These are phyloP conservation scores for Heliconius eleuchia DNA, from an alignment of 1,140 invertebrate species.

Conservation along the genomic window DNA sequence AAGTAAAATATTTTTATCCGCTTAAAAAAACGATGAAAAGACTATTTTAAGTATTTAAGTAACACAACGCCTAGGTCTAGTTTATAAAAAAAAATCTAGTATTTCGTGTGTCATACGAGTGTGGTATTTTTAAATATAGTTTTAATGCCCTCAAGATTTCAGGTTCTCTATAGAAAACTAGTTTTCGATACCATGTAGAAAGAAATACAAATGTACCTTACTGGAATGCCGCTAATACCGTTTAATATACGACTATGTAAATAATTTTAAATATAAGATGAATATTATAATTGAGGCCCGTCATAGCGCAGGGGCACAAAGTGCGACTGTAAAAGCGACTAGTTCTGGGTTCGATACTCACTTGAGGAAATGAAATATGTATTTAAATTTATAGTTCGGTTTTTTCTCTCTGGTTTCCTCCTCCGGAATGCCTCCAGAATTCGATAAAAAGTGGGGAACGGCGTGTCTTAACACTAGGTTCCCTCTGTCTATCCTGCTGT, in stretches of 20 bases:
- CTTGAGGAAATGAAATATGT: too few species aligned
- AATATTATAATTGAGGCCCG: neutral
- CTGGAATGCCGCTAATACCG: neutral
- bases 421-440: too few species aligned
- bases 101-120: neutral
- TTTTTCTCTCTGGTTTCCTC: too few species aligned
- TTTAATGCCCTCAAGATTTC: conserved; percentile 1
- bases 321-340: too few species aligned
- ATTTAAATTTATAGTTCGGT: too few species aligned
- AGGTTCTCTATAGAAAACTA: neutral
- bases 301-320: too few species aligned
- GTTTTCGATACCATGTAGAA: neutral
- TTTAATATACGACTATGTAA: neutral
- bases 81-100: neutral
- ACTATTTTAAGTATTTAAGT: neutral
- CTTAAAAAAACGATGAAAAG: neutral
- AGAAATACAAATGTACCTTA: conserved; percentile 8
- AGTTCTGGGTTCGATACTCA: too few species aligned
- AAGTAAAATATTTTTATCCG: neutral
- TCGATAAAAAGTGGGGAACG: too few species aligned
- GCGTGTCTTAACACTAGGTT: too few species aligned
- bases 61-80: too few species aligned
- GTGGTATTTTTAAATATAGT: conserved; percentile 7
- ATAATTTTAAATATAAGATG: neutral
- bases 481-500: too few species aligned